A percentile compares a stretch with the other conserved stretches of the same genome.
Evolutionary conservation across 2,113 vertebrate species (phyloP).

Genomic region (Nicator chloris): DNA sequence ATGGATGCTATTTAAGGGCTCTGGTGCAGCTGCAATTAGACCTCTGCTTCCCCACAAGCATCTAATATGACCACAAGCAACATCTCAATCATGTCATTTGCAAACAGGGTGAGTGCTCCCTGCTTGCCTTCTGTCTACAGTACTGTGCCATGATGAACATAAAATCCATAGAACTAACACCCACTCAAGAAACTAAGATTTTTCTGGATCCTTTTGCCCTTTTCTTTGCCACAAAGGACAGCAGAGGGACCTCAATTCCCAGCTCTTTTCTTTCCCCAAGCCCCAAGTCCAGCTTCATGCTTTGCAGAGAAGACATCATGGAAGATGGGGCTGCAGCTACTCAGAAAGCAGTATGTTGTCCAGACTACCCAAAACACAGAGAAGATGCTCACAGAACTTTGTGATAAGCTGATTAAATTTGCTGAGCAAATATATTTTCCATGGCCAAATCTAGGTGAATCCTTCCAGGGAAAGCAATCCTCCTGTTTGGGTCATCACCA

Average conservation of each 20-base stretch:
- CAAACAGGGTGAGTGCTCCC: not conserved
- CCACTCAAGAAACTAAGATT: not conserved
- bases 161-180: not conserved
- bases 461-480: constrained; percentile 23
- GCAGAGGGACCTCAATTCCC: not conserved
- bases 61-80: constrained; percentile 38
- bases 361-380: constrained; percentile 23
- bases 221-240: not conserved
- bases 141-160: accelerated
- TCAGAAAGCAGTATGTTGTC: not conserved
- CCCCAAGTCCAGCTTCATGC: not conserved
- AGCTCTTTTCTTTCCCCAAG: not conserved
- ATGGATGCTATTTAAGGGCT: constrained; percentile 33
- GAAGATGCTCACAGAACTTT: not conserved
- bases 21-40: constrained; percentile 33
- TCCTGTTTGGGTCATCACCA: constrained; percentile 28
- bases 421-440: constrained; percentile 40
- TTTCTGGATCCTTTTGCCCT: not conserved
- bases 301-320: not conserved
- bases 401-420: constrained; percentile 32
- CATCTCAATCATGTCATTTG: not conserved
- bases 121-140: not conserved
- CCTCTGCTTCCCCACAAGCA: constrained; percentile 47
- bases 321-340: not conserved
- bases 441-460: constrained; percentile 22